Conservation (phyloP, 64 coral and sea anemone species). For the Porites lutea region DNA sequence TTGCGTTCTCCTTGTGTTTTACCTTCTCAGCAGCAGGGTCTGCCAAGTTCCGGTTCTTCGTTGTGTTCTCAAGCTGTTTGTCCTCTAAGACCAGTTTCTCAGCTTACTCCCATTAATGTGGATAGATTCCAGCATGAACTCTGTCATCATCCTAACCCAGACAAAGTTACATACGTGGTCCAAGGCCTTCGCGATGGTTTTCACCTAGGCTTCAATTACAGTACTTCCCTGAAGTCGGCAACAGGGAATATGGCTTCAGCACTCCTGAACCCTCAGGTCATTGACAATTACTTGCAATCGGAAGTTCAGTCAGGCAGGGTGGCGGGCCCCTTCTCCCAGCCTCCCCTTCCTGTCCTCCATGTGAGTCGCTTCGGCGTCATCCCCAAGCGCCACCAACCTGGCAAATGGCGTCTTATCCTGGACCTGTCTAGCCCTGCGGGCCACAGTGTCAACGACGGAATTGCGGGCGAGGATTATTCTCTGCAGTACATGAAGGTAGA, state of each 20-base stretch:
- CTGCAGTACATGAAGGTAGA: slow-evolving; percentile 44
- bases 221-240: not conserved
- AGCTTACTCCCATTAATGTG: slow-evolving; percentile 3
- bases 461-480: not conserved
- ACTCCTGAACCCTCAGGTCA: slow-evolving; percentile 3
- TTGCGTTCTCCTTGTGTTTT: not conserved
- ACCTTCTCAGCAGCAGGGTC: not conserved
- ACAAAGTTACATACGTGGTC: no score
- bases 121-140: no score
- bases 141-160: no score
- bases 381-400: slow-evolving; percentile 44
- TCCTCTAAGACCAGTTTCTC: not conserved
- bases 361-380: slow-evolving; percentile 50
- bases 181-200: no score
- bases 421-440: slow-evolving; percentile 32
- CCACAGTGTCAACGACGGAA: slow-evolving; percentile 72
- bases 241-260: slow-evolving; percentile 26
- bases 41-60: no score
- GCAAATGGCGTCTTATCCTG: slow-evolving; percentile 68
- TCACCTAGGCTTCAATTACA: no score
- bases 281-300: slow-evolving; percentile 39
- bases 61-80: not conserved
- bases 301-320: slow-evolving; percentile 20
- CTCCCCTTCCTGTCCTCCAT: not conserved
- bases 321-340: slow-evolving; percentile 22